Conservation (phyloP, 2,113 vertebrate species). For the Origma solitaria region DNA sequence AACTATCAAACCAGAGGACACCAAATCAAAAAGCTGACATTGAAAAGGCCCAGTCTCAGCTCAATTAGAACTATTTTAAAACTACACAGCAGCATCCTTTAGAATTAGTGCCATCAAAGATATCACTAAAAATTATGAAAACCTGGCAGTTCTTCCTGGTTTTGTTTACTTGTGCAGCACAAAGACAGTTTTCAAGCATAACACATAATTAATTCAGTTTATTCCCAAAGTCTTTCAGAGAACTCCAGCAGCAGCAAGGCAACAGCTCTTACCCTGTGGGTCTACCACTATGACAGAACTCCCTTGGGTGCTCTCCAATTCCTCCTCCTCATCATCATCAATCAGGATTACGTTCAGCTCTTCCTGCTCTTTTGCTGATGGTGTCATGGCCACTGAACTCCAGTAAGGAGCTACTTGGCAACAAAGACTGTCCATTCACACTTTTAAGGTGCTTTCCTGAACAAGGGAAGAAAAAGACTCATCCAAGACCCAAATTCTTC, state of each 20-base stretch:
- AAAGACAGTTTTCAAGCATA: background rate
- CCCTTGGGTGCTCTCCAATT: background rate
- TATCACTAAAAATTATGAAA: accelerated
- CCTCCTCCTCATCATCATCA: background rate
- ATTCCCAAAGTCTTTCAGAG: background rate
- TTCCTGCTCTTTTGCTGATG: background rate
- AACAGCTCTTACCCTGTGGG: background rate
- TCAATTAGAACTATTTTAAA: background rate
- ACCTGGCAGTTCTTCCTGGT: background rate
- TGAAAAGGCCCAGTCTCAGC: background rate
- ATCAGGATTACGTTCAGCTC: constrained; percentile 26
- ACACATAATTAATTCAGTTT: background rate
- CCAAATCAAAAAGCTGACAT: background rate
- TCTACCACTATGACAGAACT: constrained; percentile 1
- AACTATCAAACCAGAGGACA: background rate
- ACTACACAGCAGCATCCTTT: background rate
- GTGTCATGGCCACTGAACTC: background rate
- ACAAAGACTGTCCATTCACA: background rate
- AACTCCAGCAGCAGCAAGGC: background rate
- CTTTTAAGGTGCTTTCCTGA: background rate
- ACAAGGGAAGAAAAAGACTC: background rate
- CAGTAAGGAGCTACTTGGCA: background rate
- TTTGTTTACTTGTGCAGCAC: background rate
- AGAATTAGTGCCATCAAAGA: background rate
- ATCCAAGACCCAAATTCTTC: background rate